These are phyloP conservation scores for Tragelaphus strepsiceros DNA, from an alignment of 2,113 vertebrate genomes.

Conservation along the genomic window DNA sequence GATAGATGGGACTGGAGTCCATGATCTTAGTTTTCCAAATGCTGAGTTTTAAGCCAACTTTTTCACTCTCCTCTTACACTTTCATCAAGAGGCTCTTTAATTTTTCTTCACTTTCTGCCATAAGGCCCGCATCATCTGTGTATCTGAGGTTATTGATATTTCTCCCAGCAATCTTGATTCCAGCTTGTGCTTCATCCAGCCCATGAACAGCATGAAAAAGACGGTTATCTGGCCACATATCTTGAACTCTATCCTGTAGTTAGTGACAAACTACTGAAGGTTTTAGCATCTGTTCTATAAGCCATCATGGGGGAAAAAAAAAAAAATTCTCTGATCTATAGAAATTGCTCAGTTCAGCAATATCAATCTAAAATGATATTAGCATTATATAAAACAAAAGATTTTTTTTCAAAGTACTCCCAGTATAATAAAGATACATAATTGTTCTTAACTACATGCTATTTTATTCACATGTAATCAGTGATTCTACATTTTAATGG, in stretches of 20 bases:
- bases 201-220: neutral
- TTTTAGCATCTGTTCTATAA: neutral
- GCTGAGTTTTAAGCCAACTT: neutral
- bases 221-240: neutral
- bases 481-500: neutral
- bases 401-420: neutral
- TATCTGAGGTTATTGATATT: neutral
- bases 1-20: neutral
- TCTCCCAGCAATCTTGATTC: neutral
- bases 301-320: rapidly evolving
- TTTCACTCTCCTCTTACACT: neutral
- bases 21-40: neutral
- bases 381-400: neutral
- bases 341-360: neutral
- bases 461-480: neutral
- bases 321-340: neutral
- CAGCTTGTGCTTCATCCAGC: neutral
- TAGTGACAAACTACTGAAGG: neutral
- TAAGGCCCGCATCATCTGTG: rapidly evolving
- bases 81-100: neutral
- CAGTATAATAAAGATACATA: neutral
- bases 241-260: neutral
- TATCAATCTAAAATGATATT: neutral
- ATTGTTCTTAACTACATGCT: neutral
- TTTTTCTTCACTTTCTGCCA: neutral